These are phyloP conservation scores for Thermophis baileyi DNA, from an alignment of 2,113 vertebrate genomes.

Conservation along the genomic window DNA sequence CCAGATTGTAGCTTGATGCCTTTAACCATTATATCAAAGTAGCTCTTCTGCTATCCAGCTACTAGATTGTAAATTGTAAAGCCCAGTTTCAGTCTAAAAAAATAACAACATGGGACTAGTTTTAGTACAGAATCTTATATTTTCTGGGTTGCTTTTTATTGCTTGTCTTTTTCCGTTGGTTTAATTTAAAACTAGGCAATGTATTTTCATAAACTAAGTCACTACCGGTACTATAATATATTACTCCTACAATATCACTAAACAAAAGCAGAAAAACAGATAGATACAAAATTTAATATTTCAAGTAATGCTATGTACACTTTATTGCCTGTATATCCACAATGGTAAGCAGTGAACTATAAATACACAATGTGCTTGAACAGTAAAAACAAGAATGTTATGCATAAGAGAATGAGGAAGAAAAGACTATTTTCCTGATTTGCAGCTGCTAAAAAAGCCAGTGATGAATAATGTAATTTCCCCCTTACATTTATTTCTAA, in stretches of 20 bases:
- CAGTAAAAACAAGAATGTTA: slow-evolving; percentile 85
- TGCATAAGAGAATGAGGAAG: slow-evolving; percentile 66
- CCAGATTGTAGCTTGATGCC: neutral
- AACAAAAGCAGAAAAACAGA: slow-evolving; percentile 60
- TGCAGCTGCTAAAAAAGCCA: slow-evolving; percentile 64
- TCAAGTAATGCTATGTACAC: slow-evolving; percentile 90
- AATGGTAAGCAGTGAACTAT: slow-evolving; percentile 94
- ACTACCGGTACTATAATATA: neutral
- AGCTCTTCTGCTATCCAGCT: neutral
- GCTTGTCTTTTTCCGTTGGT: slow-evolving; percentile 5
- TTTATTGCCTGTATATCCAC: slow-evolving; percentile 91
- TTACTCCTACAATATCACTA: slow-evolving; percentile 35
- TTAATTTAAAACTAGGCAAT: slow-evolving; percentile 19
- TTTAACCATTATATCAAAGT: neutral
- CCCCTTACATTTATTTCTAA: slow-evolving; percentile 87
- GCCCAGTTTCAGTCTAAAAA: neutral
- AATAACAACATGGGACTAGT: neutral
- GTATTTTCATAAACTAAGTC: slow-evolving; percentile 9
- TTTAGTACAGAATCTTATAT: neutral
- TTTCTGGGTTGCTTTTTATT: neutral
- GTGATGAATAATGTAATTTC: slow-evolving; percentile 61
- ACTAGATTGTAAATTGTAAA: neutral
- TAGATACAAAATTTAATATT: slow-evolving; percentile 59
- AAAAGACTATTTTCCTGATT: slow-evolving; percentile 60
- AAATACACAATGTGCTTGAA: slow-evolving; percentile 89